Evolutionary conservation across 2,113 vertebrate species (phyloP), one percentile per base, ranked within the genome.

Genomic region (Petromus typicus): DNA sequence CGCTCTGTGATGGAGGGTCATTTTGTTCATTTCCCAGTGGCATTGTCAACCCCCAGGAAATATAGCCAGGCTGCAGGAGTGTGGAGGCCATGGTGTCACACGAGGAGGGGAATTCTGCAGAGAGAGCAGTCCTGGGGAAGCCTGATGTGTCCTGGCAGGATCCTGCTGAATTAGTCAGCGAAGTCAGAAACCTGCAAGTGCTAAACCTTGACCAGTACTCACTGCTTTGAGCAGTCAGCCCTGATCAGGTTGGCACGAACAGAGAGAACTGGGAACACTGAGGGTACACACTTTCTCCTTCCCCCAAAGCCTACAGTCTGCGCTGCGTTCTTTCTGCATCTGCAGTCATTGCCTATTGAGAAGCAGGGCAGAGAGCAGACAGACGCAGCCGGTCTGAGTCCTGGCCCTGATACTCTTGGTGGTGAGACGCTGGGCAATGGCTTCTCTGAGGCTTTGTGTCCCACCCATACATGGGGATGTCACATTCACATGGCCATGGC

Each of bases 161-260:
- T 95, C 25, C n/a, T 76, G 59, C 59, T 82, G 92, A 90, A 71
- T 93, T 66, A 48, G 64, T 67, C 69, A 37, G 25, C 51, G 78
- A 81, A 85, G 80, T 43, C 59, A 87, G 84, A 84, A 85, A 57
- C 43, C 61, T 18, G 25, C 23, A n/a, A 27, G 48, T 25, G 43
- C 86, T 80, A 48, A 27, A 18, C 64, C 64, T 27, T 14, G 20
- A 84, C 43, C 4, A 20, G 13, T 25, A 5, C 20, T 51, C 5
- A 3, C 43, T 67, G 87, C 16, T 66, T 71, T 40, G 63, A 84
- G 66, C 17, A 7, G 23, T 66, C 32, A 30, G 11, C 61, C 1
- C 12, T 3, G 48, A 32, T 17, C 8, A 22, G 34, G 9, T 12
- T 40, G 37, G 9, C 4, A 10, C 27, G 63, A 22, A 48, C 56